These are phyloP conservation scores for Astyanax mexicanus DNA, from an alignment of 2,797 vertebrate species.

Conservation along the genomic window DNA sequence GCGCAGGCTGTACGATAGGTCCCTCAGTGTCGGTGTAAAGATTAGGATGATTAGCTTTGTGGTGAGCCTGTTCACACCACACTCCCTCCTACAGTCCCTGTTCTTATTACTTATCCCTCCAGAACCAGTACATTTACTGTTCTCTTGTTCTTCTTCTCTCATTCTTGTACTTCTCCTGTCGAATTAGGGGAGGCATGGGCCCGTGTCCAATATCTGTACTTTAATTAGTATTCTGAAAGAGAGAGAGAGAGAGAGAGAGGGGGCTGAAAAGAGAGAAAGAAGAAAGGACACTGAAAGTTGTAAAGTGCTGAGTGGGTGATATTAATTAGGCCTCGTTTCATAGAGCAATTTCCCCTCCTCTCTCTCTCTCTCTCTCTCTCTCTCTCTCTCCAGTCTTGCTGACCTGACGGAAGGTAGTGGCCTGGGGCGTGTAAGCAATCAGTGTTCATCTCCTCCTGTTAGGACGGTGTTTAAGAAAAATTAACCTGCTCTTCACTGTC, in stretches of 20 bases:
- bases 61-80: conserved; percentile 50
- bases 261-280: conserved; percentile 54
- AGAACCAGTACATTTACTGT: conserved; percentile 12
- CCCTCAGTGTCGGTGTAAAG: no score
- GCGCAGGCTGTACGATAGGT: no score
- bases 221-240: conserved; percentile 74
- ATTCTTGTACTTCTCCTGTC: conserved; percentile 39
- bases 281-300: conserved; percentile 51
- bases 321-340: conserved; percentile 71
- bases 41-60: conserved; percentile 36
- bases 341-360: conserved; percentile 55
- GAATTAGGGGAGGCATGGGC: conserved; percentile 71
- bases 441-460: neutral
- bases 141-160: conserved; percentile 31
- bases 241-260: conserved; percentile 19
- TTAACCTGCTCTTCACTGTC: neutral
- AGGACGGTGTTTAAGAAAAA: neutral
- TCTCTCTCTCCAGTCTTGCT: conserved; percentile 6
- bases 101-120: conserved; percentile 15
- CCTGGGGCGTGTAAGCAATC: conserved; percentile 18
- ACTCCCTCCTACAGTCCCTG: conserved; percentile 31
- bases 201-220: conserved; percentile 78
- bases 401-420: conserved; percentile 32
- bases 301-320: conserved; percentile 67
- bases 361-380: conserved; percentile 16